phyloP scores from a whole-genome alignment of 2,113 vertebrate species.

The Cololabis saira region DNA sequence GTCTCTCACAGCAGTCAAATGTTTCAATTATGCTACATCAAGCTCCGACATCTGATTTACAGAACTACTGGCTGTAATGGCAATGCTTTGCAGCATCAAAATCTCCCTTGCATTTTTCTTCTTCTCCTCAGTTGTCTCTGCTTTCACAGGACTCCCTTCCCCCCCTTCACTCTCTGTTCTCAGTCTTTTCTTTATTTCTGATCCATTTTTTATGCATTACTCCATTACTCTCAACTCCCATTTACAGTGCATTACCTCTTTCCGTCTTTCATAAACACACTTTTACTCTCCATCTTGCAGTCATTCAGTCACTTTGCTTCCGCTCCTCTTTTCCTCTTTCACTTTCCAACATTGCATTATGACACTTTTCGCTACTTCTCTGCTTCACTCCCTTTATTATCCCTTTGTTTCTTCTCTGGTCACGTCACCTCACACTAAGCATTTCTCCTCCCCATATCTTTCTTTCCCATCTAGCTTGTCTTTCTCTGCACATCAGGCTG shows the following conservation, averaged over 20 bases:
- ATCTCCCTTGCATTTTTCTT: conserved; percentile 33
- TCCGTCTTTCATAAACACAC: conserved; percentile 65
- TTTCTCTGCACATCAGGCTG: conserved; percentile 40
- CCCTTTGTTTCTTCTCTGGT: conserved; percentile 60
- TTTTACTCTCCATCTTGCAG: conserved; percentile 36
- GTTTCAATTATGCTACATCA: conserved; percentile 37
- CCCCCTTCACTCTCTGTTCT: conserved; percentile 28
- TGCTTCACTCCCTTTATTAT: conserved; percentile 61
- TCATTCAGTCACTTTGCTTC: conserved; percentile 39
- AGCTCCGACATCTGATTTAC: conserved; percentile 38
- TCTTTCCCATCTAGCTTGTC: conserved; percentile 34
- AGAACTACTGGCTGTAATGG: conserved; percentile 12
- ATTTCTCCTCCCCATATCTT: conserved; percentile 31
- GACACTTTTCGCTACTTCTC: conserved; percentile 42
- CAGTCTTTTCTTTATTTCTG: conserved; percentile 69
- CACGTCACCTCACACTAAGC: conserved; percentile 51
- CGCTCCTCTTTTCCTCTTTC: conserved; percentile 13
- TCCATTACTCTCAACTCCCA: conserved; percentile 72
- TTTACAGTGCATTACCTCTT: conserved; percentile 72
- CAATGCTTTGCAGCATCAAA: conserved; percentile 45
- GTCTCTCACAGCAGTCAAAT: conserved; percentile 56
- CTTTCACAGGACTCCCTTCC: conserved; percentile 27
- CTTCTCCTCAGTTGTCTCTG: conserved; percentile 40
- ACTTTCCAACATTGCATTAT: conserved; percentile 40
- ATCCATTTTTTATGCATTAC: conserved; percentile 80